Base-by-base conservation (phyloP, 2,797 vertebrate genomes). In the Tympanoctomys barrerae region DNA sequence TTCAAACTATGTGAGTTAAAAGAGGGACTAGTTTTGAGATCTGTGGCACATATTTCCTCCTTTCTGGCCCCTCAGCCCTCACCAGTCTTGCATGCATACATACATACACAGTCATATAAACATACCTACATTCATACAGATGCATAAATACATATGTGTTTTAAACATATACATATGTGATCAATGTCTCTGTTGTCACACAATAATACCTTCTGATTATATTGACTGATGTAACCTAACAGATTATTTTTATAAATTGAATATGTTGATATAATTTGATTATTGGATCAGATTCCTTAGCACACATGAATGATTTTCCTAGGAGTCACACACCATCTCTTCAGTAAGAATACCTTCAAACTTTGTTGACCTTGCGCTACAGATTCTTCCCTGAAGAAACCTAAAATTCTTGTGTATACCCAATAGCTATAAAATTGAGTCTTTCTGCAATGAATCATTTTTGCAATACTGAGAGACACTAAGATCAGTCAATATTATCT, bases 141-240 rank as follows among this genome's bases (percentile, higher is more conserved):
- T 28, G 39, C 31, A 39, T 5, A 80, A 8, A 79, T 4, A 28
- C 1, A 42, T 28, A 82, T 19, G 46, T 16, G 36, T 57, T 42
- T 46, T 31, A 52, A 52, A 33, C 46, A 78, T 6, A 77, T 10
- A 75, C 22, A 24, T 42, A 33, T 78, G 28, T 31, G 3, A 11
- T 66, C 75, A 36, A 39, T 87, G 57, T 19, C 36, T 92, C 31
- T 79, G 2, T 57, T 92, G 21, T 70, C 77, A 61, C 19, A 71
- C 52, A 89, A 75, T 79, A 83, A 54, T 79, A 87, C 49, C 54
- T 95, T 89, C 73, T 33, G 88, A 49, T 19, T 92, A 28, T 82
- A 59, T 62, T 33, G n/a, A n/a, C 13, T n/a, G 59, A 36, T 28
- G 3, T 46, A 87, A 92, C 14, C 16, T 70, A 64, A 52, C 2